A percentile compares a stretch with the other conserved stretches of the same genome.
phyloP scores from a whole-genome alignment of 2,797 vertebrate species.

The Heteromormyrus szaboi region DNA sequence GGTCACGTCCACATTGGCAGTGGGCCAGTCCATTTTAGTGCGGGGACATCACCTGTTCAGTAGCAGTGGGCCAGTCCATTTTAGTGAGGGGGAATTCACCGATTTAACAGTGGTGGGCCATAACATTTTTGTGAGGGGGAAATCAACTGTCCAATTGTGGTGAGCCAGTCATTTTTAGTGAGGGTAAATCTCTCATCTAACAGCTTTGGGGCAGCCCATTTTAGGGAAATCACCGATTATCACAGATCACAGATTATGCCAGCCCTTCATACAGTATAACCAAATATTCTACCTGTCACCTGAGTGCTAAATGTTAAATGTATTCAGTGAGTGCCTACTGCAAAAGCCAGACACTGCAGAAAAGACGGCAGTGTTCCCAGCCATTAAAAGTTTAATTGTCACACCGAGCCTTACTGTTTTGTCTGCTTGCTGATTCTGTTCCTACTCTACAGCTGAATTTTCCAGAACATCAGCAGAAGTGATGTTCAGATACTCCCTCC shows the following conservation, averaged over 20 bases:
- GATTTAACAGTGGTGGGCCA: background rate
- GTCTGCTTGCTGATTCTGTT: conserved; percentile 10
- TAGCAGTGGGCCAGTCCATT: background rate
- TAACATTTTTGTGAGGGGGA: background rate
- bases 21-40: background rate
- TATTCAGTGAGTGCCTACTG: background rate
- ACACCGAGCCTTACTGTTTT: background rate
- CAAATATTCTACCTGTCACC: background rate
- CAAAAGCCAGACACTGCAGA: background rate
- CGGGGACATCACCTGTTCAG: background rate
- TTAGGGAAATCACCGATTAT: background rate
- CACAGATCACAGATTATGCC: background rate
- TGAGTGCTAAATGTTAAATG: background rate
- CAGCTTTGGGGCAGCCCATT: background rate
- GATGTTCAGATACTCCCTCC: background rate
- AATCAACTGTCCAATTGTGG: background rate
- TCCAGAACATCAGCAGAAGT: background rate
- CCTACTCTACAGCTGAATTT: conserved; percentile 7
- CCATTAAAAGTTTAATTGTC: background rate
- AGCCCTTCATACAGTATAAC: background rate
- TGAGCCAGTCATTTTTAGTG: background rate
- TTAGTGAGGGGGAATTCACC: background rate
- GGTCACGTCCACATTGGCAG: background rate
- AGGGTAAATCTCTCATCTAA: background rate
- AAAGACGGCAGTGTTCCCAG: background rate